phyloP scores from a whole-genome alignment of 1,140 invertebrate species.

The Babylonia areolata region DNA sequence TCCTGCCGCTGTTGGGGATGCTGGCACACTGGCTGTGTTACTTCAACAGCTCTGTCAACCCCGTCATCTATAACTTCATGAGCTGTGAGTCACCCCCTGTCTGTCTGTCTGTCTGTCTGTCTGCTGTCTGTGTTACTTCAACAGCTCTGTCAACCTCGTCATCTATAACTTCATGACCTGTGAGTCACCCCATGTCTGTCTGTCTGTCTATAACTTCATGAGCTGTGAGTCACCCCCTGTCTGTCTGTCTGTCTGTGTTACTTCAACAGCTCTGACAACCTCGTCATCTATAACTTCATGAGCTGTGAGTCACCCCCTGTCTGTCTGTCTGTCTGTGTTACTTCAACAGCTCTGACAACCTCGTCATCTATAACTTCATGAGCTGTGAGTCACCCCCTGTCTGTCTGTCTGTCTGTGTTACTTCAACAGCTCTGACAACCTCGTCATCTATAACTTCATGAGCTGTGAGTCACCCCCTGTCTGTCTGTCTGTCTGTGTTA shows the following conservation, averaged over 20 bases:
- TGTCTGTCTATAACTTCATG: not conserved
- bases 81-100: conserved; percentile 81
- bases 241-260: not conserved
- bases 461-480: too few relatives aligned
- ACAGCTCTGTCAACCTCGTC: conserved; percentile 91
- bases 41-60: conserved; percentile 92
- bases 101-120: conserved; percentile 13
- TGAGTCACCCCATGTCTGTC: conserved; percentile 72
- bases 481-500: too few relatives aligned
- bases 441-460: too few relatives aligned
- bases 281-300: too few relatives aligned
- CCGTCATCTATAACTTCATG: conserved; percentile 96
- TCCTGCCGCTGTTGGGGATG: conserved; percentile 47
- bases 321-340: too few relatives aligned
- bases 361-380: too few relatives aligned
- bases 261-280: too few relatives aligned
- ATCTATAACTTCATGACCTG: conserved; percentile 97
- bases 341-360: too few relatives aligned
- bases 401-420: too few relatives aligned
- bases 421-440: too few relatives aligned
- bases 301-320: too few relatives aligned
- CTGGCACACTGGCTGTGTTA: conserved; percentile 79
- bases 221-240: not conserved
- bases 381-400: too few relatives aligned
- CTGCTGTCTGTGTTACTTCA: conserved; percentile 80